phyloP scores from a whole-genome alignment of 2,888 invertebrate genomes.

The Biston stratarius region DNA sequence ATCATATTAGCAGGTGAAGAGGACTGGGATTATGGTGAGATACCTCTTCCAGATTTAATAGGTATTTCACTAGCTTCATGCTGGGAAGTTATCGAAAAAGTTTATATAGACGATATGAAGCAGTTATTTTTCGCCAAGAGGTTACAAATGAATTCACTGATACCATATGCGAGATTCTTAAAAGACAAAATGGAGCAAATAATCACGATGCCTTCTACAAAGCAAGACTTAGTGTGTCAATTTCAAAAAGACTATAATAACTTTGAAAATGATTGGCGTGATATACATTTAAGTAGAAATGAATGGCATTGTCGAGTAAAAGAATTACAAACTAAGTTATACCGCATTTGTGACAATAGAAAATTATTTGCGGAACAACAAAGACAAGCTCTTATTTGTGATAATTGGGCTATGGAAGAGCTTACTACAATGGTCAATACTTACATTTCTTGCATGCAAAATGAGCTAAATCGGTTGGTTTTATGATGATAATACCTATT shows the following conservation, averaged over 20 bases:
- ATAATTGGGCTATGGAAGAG: constrained; percentile 87
- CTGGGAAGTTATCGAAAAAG: constrained; percentile 83
- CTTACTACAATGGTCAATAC: constrained; percentile 83
- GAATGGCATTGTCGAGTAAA: constrained; percentile 87
- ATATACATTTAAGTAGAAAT: constrained; percentile 85
- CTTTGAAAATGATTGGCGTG: constrained; percentile 86
- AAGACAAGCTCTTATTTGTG: constrained; percentile 78
- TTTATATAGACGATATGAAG: constrained; percentile 83
- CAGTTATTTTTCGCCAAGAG: constrained; percentile 87
- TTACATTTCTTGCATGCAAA: constrained; percentile 85
- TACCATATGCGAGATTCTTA: constrained; percentile 86
- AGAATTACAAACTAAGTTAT: constrained; percentile 81
- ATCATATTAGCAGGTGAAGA: constrained; percentile 74
- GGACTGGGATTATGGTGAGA: constrained; percentile 78
- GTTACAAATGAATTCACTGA: constrained; percentile 80
- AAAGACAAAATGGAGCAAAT: constrained; percentile 84
- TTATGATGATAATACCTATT: neutral
- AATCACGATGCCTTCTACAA: constrained; percentile 84
- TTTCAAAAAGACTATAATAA: constrained; percentile 88
- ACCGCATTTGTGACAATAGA: constrained; percentile 85
- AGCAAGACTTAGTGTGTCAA: constrained; percentile 83
- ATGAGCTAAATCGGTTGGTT: constrained; percentile 87
- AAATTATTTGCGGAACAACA: constrained; percentile 84
- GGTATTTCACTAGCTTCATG: constrained; percentile 74
- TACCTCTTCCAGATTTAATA: constrained; percentile 69